Percentiles rank a stretch among this genome's conserved stretches.
These are phyloP conservation scores for Brachypalpus laphriformis DNA, from an alignment of 2,888 invertebrate species.

Conservation along the genomic window DNA sequence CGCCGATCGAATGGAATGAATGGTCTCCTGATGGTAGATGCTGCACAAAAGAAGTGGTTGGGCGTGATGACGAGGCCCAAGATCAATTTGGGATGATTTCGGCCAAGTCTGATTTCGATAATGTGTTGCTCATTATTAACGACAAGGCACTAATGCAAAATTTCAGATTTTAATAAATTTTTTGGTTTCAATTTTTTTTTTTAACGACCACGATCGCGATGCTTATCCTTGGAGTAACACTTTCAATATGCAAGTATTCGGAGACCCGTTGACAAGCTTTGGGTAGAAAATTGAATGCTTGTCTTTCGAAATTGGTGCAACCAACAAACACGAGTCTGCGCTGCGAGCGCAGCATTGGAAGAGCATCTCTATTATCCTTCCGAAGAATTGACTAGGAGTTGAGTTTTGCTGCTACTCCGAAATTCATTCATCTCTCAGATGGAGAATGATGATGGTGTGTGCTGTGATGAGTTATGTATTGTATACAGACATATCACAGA, in stretches of 20 bases:
- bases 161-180: conserved; percentile 7
- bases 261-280: conserved; percentile 39
- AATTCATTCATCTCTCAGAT: conserved; percentile 70
- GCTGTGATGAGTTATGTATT: conserved; percentile 15
- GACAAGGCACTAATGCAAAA: conserved; percentile 52
- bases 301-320: conserved; percentile 57
- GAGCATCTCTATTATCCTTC: conserved; percentile 68
- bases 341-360: conserved; percentile 48
- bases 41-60: conserved; percentile 4
- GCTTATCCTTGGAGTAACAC: conserved; percentile 58
- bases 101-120: conserved; percentile 12
- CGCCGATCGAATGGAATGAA: conserved; percentile 22
- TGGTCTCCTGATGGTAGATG: conserved; percentile 17
- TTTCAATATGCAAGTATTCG: conserved; percentile 67
- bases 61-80: conserved; percentile 13
- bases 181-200: background rate
- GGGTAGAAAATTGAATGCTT: conserved; percentile 31
- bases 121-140: conserved; percentile 35
- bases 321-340: conserved; percentile 67
- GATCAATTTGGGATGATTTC: conserved; percentile 48
- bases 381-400: conserved; percentile 59
- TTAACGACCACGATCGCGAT: conserved; percentile 63
- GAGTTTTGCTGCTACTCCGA: conserved; percentile 63
- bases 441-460: conserved; percentile 35
- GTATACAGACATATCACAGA: conserved; percentile 53